Evolutionary conservation across 2,888 invertebrate species (phyloP), one percentile per base, ranked within the genome.

Genomic region (Catocala fraxini): DNA sequence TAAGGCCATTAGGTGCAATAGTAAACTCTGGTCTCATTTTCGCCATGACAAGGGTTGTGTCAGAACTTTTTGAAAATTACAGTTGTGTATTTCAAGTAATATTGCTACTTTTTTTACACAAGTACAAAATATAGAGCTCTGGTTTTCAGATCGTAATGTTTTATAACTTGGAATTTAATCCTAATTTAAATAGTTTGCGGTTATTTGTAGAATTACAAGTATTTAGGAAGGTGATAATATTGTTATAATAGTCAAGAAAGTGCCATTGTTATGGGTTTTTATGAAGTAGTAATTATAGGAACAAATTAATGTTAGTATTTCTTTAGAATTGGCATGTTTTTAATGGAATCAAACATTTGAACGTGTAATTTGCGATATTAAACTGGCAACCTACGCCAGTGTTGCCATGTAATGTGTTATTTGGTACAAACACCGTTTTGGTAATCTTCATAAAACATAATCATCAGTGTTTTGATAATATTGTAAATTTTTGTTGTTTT

Each of bases 231-330:
- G 85, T 86, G 82, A 85, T 86, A 86, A 83, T 77, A 75, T 79
- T 81, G 71, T 77, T 78, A 73, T 60, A 65, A 56, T 86, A 86
- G 86, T 87, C 87, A 84, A 78, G 64, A 70, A 82, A 78, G 89
- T 89, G 89, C 89, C 89, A 89, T 88, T 82, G 69, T 76, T 77
- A 65, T 75, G 71, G 74, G 39, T 68, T 39, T 68, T 75, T 69
- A 70, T 55, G 75, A 75, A 58, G 69, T 35, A 46, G 57, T 71
- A 58, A 74, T 59, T 62, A 57, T 72, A 78, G 43, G 65, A 75
- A 68, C 62, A 78, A 75, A 66, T 65, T 67, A 75, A 53, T 45
- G 12, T 65, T 61, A 57, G 51, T 68, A 13, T 55, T 56, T 42
- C 1, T 43, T 39, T 69, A 59, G 43, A 56, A 49, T 71, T 63